Evolutionary conservation across 2,113 vertebrate genomes (phyloP), one percentile per base, ranked within the genome.

Genomic region (Pungitius pungitius): DNA sequence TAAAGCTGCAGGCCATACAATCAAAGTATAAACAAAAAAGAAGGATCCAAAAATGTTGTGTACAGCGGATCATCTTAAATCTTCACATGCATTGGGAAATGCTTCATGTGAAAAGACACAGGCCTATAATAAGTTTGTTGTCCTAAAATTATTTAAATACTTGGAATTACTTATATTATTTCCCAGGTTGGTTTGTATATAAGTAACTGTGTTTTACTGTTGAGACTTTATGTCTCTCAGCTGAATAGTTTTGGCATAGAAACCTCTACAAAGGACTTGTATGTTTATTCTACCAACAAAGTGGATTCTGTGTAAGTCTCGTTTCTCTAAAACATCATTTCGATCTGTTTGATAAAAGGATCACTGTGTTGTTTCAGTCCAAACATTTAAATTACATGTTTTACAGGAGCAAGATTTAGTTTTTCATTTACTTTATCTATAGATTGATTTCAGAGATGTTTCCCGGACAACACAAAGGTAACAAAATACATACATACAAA

Each of bases 371-470:
- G 77, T 67, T 66, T 70, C 5, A 30, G 24, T 12, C 45, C 35
- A 81, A 81, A 83, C 69, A 69, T 81, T 83, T 81, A 59, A 22
- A 57, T 73, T 26, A 8, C 3, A 27, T 26, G 56, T 56, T 71
- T 78, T 67, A 45, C 49, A 73, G 61, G 17, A 67, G 30, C 42
- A 10, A n/a, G 39, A n/a, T 51, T 58, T 55, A 45, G 12, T 40
- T 42, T 65, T 35, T 8, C 7, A 6, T 35, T 35, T 30, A 3
- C 30, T 60, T 70, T 39, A 37, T 68, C 27, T 26, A 27, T 60
- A 47, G 22, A 45, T 9, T 6, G 43, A 72, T 6, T 56, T 39
- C 20, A 12, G 58, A 59, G 37, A 42, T 62, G 20, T 58, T 22
- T 51, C 45, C 24, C 10, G 27, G 60, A 52, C 13, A 14, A 55